A percentile compares a stretch with the other conserved stretches of the same genome.
Evolutionary conservation across 2,797 vertebrate species (phyloP).

Genomic region (Anas bernieri): DNA sequence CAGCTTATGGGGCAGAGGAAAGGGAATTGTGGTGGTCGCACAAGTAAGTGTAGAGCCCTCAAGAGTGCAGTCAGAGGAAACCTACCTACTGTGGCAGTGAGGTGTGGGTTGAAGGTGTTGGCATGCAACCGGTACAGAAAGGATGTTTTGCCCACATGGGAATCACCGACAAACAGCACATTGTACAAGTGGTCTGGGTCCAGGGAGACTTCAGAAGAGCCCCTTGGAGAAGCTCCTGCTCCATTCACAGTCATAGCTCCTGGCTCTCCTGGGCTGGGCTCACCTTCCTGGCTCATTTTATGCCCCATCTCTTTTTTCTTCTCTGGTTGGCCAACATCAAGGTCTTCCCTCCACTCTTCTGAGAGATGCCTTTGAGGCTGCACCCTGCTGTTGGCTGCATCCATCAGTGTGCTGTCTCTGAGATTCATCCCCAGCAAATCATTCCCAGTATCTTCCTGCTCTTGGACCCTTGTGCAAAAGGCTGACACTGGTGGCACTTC

Average conservation of each 20-base stretch:
- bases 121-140: conserved; percentile 86
- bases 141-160: conserved; percentile 91
- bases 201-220: not conserved
- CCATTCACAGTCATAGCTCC: not conserved
- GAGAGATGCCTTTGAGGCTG: not conserved
- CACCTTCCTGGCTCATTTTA: not conserved
- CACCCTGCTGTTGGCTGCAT: not conserved
- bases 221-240: not conserved
- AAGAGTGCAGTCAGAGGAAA: not conserved
- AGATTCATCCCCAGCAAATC: not conserved
- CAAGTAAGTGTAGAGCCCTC: accelerated
- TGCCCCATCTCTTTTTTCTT: not conserved
- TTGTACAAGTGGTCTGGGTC: conserved; percentile 83
- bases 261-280: not conserved
- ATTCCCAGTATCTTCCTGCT: not conserved
- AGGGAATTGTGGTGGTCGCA: not conserved
- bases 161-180: conserved; percentile 89
- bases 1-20: not conserved
- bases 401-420: not conserved
- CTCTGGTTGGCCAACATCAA: accelerated
- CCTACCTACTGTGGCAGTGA: conserved; percentile 87
- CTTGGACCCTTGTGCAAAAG: accelerated
- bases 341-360: not conserved
- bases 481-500: not conserved
- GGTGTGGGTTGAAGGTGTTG: conserved; percentile 77